Evolutionary conservation across 2,888 invertebrate genomes (phyloP).

Genomic region (Brachyopa scutellaris): DNA sequence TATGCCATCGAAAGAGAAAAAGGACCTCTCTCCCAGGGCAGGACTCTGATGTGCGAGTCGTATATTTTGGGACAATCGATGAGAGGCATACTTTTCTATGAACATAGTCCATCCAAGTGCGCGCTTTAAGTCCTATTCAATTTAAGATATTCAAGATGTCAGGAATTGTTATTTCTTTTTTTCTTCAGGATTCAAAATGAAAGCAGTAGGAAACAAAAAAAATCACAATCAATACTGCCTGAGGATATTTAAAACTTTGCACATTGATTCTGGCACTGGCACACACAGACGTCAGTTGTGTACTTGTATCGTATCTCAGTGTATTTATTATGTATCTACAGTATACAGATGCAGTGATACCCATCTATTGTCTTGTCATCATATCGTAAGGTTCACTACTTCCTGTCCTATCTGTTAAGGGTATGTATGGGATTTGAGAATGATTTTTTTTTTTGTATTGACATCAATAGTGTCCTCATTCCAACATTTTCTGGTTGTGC

Average conservation of each 20-base stretch:
- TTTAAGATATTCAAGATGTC: conserved; percentile 21
- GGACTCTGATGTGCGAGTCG: conserved; percentile 21
- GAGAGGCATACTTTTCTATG: conserved; percentile 4
- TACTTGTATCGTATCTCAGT: neutral
- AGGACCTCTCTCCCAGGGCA: conserved; percentile 6
- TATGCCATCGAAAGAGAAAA: neutral
- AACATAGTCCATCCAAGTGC: no score
- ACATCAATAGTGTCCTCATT: no score
- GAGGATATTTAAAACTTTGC: conserved; percentile 5
- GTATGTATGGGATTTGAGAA: neutral
- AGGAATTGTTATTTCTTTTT: neutral
- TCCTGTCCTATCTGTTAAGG: neutral
- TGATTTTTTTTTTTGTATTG: no score
- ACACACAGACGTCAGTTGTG: neutral
- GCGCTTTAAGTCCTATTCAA: neutral
- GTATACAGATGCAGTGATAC: neutral
- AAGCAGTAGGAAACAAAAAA: neutral
- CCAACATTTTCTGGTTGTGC: no score
- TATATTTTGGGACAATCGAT: conserved; percentile 14
- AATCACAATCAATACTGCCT: conserved; percentile 8
- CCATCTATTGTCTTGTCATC: neutral
- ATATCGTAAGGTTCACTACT: neutral
- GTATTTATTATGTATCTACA: neutral
- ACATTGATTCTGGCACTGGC: neutral
- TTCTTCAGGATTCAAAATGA: neutral